phyloP scores from a whole-genome alignment of 2,113 vertebrate genomes.

The Accipiter cooperii region DNA sequence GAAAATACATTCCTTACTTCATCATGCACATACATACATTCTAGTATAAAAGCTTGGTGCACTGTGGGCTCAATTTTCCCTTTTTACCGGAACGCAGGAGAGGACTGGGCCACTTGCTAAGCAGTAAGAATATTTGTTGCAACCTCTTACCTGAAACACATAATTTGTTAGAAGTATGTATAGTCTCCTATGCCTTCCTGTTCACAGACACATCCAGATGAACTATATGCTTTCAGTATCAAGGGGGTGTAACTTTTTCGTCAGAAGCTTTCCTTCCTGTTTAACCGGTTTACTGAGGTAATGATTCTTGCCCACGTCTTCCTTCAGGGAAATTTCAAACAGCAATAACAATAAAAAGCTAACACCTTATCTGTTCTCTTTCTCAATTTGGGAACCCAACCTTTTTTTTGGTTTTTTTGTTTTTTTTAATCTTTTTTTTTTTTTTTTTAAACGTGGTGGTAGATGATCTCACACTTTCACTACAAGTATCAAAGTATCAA shows the following conservation, averaged over 20 bases:
- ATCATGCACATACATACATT: not conserved
- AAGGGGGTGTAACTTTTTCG: not conserved
- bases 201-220: not conserved
- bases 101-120: not conserved
- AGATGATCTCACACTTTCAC: not conserved
- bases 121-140: not conserved
- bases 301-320: not conserved
- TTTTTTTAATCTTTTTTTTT: too few species aligned
- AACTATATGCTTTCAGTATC: conserved; percentile 2
- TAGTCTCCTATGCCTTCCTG: not conserved
- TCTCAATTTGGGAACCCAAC: not conserved
- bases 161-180: not conserved
- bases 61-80: not conserved
- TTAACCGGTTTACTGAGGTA: conserved; percentile 38
- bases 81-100: not conserved
- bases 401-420: not conserved
- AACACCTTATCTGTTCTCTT: not conserved
- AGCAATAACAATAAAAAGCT: not conserved
- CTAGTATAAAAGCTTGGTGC: not conserved
- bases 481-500: not conserved
- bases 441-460: not conserved
- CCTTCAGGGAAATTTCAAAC: conserved; percentile 27
- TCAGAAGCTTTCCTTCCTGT: conserved; percentile 45
- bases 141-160: conserved; percentile 27
- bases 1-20: not conserved